phyloP scores from a whole-genome alignment of 2,797 vertebrate species.

The Babyrousa celebensis region DNA sequence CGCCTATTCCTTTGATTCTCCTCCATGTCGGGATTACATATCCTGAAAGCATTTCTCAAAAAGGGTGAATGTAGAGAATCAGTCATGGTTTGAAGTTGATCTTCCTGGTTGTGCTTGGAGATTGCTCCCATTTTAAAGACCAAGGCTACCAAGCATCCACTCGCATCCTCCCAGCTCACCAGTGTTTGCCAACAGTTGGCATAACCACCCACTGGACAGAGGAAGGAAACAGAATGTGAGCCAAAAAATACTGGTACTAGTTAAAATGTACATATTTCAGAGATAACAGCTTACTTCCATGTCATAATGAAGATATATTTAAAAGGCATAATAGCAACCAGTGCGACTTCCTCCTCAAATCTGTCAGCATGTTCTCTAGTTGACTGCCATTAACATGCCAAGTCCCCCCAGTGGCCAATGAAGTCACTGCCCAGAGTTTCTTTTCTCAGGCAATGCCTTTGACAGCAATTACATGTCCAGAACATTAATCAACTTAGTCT shows the following conservation, averaged over 20 bases:
- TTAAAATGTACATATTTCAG: not conserved
- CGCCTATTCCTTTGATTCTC: slow-evolving; percentile 20
- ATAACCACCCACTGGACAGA: not conserved
- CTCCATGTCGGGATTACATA: not conserved
- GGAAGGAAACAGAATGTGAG: not conserved
- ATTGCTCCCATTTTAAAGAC: slow-evolving; percentile 25
- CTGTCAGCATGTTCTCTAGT: not conserved
- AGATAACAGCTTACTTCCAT: not conserved
- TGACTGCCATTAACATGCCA: not conserved
- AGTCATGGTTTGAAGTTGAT: not conserved
- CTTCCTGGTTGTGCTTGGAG: not conserved
- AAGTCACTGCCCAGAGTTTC: not conserved
- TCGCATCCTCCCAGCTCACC: not conserved
- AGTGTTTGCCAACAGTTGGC: not conserved
- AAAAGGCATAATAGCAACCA: slow-evolving; percentile 2
- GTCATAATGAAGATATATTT: not conserved
- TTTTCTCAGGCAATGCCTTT: slow-evolving; percentile 52
- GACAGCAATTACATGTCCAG: slow-evolving; percentile 46
- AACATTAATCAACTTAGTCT: slow-evolving; percentile 54
- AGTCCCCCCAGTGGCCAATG: not conserved
- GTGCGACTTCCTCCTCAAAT: not conserved
- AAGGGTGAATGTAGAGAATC: no score
- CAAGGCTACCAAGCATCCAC: not conserved
- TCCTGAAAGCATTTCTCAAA: slow-evolving; percentile 26
- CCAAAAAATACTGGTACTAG: slow-evolving; percentile 22